phyloP scores from a whole-genome alignment of 2,888 invertebrate genomes.

The Cheilosia variabilis region DNA sequence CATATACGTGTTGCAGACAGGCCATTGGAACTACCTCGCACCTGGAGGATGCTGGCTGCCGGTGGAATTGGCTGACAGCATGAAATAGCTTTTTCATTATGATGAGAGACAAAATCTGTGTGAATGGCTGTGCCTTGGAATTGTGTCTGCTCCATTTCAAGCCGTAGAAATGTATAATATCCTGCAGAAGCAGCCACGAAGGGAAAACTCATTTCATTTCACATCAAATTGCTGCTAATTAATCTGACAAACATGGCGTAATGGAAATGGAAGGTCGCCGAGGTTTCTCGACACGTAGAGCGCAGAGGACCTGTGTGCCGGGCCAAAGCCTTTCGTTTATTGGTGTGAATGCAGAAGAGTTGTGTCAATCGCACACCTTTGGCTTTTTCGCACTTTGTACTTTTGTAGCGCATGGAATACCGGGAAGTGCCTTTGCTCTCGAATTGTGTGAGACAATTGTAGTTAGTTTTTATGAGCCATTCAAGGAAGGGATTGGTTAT shows the following conservation, averaged over 20 bases:
- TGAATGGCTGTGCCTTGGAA: conserved; percentile 33
- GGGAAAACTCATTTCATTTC: conserved; percentile 41
- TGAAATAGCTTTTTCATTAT: conserved; percentile 30
- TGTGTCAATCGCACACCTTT: too few species aligned
- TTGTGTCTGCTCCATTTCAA: conserved; percentile 51
- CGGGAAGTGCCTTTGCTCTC: too few species aligned
- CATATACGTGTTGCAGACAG: conserved; percentile 22
- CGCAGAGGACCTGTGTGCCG: too few species aligned
- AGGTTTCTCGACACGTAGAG: background rate
- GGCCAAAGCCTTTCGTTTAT: too few species aligned
- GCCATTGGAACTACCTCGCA: conserved; percentile 32
- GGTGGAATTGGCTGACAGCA: too few species aligned
- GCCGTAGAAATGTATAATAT: background rate
- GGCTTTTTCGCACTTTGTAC: too few species aligned
- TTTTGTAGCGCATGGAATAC: too few species aligned
- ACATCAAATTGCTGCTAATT: conserved; percentile 19
- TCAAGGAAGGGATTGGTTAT: too few species aligned
- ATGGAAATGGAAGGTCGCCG: background rate
- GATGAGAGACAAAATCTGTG: conserved; percentile 12
- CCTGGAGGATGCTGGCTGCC: conserved; percentile 13
- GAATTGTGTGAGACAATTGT: too few species aligned
- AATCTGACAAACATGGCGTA: background rate
- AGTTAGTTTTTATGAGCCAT: too few species aligned
- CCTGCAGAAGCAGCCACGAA: conserved; percentile 10
- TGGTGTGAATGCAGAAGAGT: too few species aligned